phyloP scores from a whole-genome alignment of 2,113 vertebrate genomes.

The Rhea pennata region DNA sequence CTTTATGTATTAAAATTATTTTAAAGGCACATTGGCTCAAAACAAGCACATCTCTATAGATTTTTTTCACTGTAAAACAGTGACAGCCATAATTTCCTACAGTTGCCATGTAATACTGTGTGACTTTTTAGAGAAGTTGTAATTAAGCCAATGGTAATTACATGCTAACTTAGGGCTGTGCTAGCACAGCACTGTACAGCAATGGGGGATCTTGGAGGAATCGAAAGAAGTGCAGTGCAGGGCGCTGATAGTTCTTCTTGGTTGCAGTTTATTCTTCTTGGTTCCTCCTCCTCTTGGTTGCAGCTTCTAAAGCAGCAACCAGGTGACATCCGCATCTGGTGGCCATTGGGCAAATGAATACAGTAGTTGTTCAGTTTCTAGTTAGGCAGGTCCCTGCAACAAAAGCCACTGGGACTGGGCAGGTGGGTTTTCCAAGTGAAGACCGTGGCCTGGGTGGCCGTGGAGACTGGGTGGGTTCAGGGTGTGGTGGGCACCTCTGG shows the following conservation, averaged over 20 bases:
- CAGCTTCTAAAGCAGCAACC: background rate
- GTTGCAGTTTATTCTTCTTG: too few species aligned
- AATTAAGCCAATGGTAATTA: background rate
- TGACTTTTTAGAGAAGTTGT: background rate
- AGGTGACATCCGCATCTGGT: background rate
- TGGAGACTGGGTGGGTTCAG: background rate
- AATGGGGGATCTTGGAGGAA: background rate
- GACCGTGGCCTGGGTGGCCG: rapidly evolving
- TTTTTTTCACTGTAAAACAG: background rate
- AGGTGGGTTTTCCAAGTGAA: background rate
- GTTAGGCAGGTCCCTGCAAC: rapidly evolving
- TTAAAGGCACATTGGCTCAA: background rate
- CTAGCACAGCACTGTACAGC: rapidly evolving
- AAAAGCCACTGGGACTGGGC: background rate
- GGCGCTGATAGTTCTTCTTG: too few species aligned
- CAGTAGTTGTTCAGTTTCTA: background rate
- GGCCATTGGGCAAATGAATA: background rate
- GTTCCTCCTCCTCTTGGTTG: background rate
- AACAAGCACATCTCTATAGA: background rate
- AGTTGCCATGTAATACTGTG: background rate
- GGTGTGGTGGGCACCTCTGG: rapidly evolving
- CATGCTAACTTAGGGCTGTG: background rate
- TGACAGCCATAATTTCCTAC: background rate
- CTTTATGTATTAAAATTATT: background rate
- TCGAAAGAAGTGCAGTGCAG: too few species aligned